phyloP scores from a whole-genome alignment of 92 coral and sea anemone genomes.

The Epizoanthus illoricatus region DNA sequence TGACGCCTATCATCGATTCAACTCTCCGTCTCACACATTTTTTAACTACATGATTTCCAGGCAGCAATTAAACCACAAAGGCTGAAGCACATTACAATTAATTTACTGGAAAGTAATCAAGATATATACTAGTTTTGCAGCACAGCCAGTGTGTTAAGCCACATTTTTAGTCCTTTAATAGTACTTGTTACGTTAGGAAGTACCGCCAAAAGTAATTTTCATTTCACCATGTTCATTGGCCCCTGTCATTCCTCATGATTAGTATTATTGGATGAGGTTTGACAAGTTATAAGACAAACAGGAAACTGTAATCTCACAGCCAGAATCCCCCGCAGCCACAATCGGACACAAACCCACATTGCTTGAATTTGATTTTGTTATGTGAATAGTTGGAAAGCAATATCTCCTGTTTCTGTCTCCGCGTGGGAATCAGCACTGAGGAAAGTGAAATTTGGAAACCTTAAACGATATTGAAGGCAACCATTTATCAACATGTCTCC shows the following conservation, averaged over 20 bases:
- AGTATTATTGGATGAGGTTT: constrained; percentile 27
- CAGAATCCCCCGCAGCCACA: constrained; percentile 13
- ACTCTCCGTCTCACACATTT: neutral
- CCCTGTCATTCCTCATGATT: neutral
- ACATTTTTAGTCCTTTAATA: too few species aligned
- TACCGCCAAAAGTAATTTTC: neutral
- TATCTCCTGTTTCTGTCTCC: constrained; percentile 2
- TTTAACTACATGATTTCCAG: neutral
- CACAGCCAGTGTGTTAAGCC: neutral
- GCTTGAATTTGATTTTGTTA: neutral
- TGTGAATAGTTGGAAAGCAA: constrained; percentile 28
- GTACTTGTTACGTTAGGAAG: neutral
- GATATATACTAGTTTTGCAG: constrained; percentile 13
- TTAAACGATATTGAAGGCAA: neutral
- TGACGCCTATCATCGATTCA: constrained; percentile 6
- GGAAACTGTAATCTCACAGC: constrained; percentile 26
- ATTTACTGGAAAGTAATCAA: too few species aligned
- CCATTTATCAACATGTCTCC: constrained; percentile 17
- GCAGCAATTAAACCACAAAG: constrained; percentile 7
- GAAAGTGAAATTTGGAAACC: neutral
- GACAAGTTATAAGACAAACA: constrained; percentile 16
- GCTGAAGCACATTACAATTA: neutral
- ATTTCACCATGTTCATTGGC: constrained; percentile 14
- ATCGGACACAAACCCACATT: neutral
- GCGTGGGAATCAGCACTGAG: constrained; percentile 18